Base-by-base conservation (phyloP, 2,113 vertebrate species). In the Pelecanoides urinatrix region DNA sequence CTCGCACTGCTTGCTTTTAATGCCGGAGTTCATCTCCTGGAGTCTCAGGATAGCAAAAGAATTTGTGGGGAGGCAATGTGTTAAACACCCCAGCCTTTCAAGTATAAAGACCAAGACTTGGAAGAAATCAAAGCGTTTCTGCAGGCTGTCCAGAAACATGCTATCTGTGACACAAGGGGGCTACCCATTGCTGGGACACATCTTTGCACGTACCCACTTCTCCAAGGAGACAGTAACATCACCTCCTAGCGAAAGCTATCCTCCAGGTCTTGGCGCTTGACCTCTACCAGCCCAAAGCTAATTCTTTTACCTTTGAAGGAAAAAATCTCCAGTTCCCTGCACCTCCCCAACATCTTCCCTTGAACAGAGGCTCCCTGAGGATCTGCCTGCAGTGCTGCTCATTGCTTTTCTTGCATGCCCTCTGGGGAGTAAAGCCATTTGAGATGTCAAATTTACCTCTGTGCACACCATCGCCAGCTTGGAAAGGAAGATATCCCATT, bases 181-280 rank as follows among this genome's bases (percentile, higher is more conserved):
- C 15, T 59, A 38, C 68, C 16, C 27, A 0, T 12, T 30, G 55
- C 73, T 63, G 49, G 29, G 32, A 7, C 29, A 50, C 0, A 0
- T 42, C 72, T 79, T 74, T n/a, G 73, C 80, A 53, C 17, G 5
- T 11, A 36, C 30, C 10, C 11, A 2, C 7, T 16, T 83, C 36
- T 84, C 68, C 63, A 62, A 65, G 44, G 65, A 92, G n/a, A 67
- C 44, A 52, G n/a, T 7, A 89, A 34, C 32, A 7, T 45, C 11
- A 38, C 27, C 59, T 61, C 58, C 61, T 40, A 36, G 36, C 0
- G 1, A 81, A 70, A 87, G 30, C 38, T 59, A 1, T 71, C 56
- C 65, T 73, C 65, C 32, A 34, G 72, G 44, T 45, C 85, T 74
- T 10, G 26, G n/a, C 13, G 21, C 47, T 84, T 91, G 65, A 81